Evolutionary conservation across 2,797 vertebrate genomes (phyloP).

Genomic region (Erethizon dorsatum): DNA sequence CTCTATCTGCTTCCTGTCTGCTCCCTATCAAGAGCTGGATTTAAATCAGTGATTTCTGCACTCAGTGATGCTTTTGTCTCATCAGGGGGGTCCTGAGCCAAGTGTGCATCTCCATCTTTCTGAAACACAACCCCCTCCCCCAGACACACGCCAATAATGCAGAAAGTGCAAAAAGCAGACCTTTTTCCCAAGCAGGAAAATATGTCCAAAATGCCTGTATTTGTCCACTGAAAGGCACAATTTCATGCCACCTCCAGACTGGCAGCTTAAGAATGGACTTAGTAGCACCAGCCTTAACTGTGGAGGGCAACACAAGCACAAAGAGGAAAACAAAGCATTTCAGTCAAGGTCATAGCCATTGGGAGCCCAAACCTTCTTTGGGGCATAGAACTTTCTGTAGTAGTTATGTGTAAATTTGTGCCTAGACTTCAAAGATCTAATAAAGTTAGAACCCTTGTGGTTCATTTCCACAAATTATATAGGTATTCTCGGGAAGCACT

Average conservation of each 20-base stretch:
- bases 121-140: neutral
- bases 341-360: neutral
- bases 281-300: neutral
- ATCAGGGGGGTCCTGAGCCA: conserved; percentile 8
- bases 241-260: neutral
- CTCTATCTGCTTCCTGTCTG: conserved; percentile 52
- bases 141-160: neutral
- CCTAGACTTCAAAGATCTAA: neutral
- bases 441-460: neutral
- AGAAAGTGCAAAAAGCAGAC: neutral
- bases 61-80: conserved; percentile 59
- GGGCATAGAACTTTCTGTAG: neutral
- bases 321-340: neutral
- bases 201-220: neutral
- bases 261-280: neutral
- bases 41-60: conserved; percentile 62
- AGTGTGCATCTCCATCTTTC: neutral
- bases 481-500: neutral
- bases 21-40: conserved; percentile 67
- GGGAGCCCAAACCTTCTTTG: neutral
- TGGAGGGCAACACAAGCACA: neutral
- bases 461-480: neutral
- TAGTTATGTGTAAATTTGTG: neutral
- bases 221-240: neutral
- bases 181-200: neutral